Evolutionary conservation across 2,888 invertebrate genomes (phyloP).

Genomic region (Ectemnius cavifrons): DNA sequence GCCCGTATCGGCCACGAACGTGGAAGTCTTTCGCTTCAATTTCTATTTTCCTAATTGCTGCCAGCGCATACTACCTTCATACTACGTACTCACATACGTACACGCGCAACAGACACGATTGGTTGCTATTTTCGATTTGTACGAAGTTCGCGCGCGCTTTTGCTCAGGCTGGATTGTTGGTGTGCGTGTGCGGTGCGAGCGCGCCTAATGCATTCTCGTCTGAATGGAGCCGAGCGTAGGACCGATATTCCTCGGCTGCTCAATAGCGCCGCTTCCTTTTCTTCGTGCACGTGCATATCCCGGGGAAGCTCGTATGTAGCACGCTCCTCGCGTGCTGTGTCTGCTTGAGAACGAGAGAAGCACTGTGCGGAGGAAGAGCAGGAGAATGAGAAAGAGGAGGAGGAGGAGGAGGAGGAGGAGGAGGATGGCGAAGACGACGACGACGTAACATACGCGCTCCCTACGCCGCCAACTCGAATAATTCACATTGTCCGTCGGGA

Average conservation of each 20-base stretch:
- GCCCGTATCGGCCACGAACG: neutral
- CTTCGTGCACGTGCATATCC: constrained; percentile 29
- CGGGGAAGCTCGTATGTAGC: constrained; percentile 17
- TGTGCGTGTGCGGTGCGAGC: too few species aligned
- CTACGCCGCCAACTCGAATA: constrained; percentile 76
- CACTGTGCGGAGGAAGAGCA: constrained; percentile 26
- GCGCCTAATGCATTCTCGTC: constrained; percentile 38
- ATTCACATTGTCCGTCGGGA: constrained; percentile 78
- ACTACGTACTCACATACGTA: neutral
- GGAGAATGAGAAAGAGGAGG: constrained; percentile 35
- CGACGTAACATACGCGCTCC: constrained; percentile 63
- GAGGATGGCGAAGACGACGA: constrained; percentile 48
- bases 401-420: constrained; percentile 20
- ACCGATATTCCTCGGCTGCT: constrained; percentile 50
- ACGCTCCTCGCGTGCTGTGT: neutral
- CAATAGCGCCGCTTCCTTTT: constrained; percentile 52
- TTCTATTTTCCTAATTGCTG: constrained; percentile 6
- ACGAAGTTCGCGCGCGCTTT: constrained; percentile 2
- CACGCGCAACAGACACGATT: neutral
- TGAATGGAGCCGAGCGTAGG: constrained; percentile 49
- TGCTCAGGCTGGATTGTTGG: too few species aligned
- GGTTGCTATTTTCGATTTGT: constrained; percentile 46
- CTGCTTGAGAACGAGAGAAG: constrained; percentile 23
- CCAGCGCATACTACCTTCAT: neutral
- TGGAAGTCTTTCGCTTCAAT: neutral